phyloP scores from a whole-genome alignment of 2,797 vertebrate genomes.

The Halcyon badia region DNA sequence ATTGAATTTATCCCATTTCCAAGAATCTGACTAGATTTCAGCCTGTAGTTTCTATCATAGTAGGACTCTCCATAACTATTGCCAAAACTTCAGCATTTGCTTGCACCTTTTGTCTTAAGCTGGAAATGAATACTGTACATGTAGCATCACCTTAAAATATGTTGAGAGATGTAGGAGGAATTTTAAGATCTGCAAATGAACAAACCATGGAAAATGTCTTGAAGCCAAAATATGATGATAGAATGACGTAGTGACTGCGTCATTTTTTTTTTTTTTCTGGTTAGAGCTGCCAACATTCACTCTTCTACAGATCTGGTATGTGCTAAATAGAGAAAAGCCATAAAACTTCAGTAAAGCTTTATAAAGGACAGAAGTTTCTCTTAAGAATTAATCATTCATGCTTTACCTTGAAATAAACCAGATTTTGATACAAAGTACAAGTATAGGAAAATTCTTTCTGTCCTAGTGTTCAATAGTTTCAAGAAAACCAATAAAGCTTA shows the following conservation, averaged over 20 bases:
- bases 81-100: constrained; percentile 49
- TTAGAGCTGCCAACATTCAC: not conserved
- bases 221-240: constrained; percentile 29
- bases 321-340: not conserved
- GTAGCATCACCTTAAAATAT: constrained; percentile 50
- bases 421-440: not conserved
- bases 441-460: not conserved
- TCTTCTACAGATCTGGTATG: not conserved
- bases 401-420: not conserved
- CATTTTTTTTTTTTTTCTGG: not conserved
- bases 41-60: not conserved
- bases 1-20: constrained; percentile 18
- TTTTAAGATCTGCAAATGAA: constrained; percentile 52
- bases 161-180: constrained; percentile 56
- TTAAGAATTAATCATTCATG: not conserved
- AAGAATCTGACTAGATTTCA: constrained; percentile 30
- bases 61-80: not conserved
- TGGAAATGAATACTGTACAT: constrained; percentile 11
- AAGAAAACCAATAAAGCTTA: not conserved
- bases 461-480: not conserved
- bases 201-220: not conserved
- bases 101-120: constrained; percentile 49
- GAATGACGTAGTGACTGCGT: constrained; percentile 49
- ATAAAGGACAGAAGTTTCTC: not conserved
- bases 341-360: not conserved